These are phyloP conservation scores for Myxocyprinus asiaticus DNA, from an alignment of 2,113 vertebrate genomes.

Conservation along the genomic window DNA sequence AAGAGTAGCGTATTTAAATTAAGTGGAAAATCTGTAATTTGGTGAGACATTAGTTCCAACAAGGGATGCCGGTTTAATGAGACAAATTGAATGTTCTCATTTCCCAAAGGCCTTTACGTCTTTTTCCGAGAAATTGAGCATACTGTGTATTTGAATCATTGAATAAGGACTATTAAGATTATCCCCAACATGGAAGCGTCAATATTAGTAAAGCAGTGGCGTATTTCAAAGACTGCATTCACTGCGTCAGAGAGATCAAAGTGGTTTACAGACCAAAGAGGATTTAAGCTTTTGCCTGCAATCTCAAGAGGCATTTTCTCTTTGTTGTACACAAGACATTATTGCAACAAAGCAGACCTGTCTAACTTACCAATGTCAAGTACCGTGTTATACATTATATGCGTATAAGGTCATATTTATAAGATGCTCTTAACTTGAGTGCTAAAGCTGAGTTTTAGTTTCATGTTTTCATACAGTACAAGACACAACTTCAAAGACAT, in stretches of 20 bases:
- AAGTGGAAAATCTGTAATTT: conserved; percentile 39
- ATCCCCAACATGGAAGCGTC: too few relatives aligned
- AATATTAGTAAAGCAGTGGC: too few relatives aligned
- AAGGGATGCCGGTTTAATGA: conserved; percentile 11
- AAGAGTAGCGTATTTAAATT: not conserved
- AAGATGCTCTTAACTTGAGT: not conserved
- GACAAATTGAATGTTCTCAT: conserved; percentile 18
- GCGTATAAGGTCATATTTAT: not conserved
- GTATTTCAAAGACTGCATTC: too few relatives aligned
- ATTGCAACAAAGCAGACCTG: not conserved
- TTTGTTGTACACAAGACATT: too few relatives aligned
- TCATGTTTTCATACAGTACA: not conserved
- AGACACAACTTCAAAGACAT: not conserved
- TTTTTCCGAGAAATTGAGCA: conserved; percentile 22
- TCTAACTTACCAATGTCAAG: conserved; percentile 21
- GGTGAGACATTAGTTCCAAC: conserved; percentile 30
- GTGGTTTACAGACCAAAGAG: not conserved
- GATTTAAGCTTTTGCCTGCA: not conserved
- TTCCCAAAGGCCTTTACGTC: not conserved
- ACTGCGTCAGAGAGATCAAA: too few relatives aligned
- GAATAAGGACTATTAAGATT: conserved; percentile 2
- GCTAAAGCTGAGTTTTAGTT: not conserved
- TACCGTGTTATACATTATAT: not conserved
- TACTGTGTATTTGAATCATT: not conserved
- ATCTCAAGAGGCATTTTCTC: conserved; percentile 6